Evolutionary conservation across 2,888 invertebrate species (phyloP).

Genomic region (Netelia virgata): DNA sequence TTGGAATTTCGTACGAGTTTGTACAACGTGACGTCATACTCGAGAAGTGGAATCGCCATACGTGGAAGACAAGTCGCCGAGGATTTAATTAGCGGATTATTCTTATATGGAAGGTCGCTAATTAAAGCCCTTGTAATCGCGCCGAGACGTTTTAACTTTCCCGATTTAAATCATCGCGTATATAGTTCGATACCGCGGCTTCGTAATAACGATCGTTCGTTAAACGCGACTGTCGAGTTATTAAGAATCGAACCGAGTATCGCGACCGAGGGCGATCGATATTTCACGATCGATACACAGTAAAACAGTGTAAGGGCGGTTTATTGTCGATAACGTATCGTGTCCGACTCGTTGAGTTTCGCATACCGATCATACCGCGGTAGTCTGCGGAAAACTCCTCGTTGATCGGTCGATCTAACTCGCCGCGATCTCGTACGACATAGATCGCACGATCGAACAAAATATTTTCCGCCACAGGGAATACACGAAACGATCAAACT

Average conservation of each 20-base stretch:
- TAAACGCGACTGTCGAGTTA: too few relatives aligned
- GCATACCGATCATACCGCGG: conserved; percentile 43
- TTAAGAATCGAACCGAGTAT: background rate
- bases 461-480: background rate
- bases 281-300: conserved; percentile 45
- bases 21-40: conserved; percentile 1
- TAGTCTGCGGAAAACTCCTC: background rate
- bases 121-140: background rate
- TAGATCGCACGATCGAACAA: conserved; percentile 30
- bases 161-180: conserved; percentile 1
- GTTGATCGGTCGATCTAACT: conserved; percentile 10
- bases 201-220: background rate
- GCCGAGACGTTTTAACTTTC: conserved; percentile 7
- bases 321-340: conserved; percentile 52
- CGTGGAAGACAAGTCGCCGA: background rate
- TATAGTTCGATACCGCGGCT: too few relatives aligned
- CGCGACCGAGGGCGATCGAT: conserved; percentile 4
- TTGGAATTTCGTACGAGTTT: conserved; percentile 9
- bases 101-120: conserved; percentile 9
- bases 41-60: conserved; percentile 6
- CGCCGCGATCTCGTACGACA: conserved; percentile 5
- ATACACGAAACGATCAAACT: conserved; percentile 7
- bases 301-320: conserved; percentile 10
- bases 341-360: conserved; percentile 50
- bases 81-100: conserved; percentile 24